Evolutionary conservation across 2,797 vertebrate genomes (phyloP), one percentile per base, ranked within the genome.

Genomic region (Rhynchotus rufescens): DNA sequence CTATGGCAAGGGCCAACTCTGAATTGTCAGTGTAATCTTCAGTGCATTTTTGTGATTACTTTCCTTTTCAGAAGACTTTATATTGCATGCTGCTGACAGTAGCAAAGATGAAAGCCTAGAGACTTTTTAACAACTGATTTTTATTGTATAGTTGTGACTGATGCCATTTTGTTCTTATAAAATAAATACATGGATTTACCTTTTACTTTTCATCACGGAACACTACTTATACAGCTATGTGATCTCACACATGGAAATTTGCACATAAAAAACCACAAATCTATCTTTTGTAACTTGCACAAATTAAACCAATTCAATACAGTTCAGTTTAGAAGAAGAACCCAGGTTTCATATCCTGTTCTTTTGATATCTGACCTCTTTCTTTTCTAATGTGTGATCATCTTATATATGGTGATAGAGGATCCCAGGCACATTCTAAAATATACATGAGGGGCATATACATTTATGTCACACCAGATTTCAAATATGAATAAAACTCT

Each of bases 1-100:
- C 62, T 56, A 56, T 25, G 25, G 80, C 8, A 89, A 88, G 28
- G 65, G 10, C 15, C 51, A 78, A 62, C 69, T 78, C 45, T 69
- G 83, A 72, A 84, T 62, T 85, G 32, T 85, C 84, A 62, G 15
- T 69, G 62, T 72, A 83, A 78, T 83, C n/a, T 92, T 84, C 68
- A 71, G 36, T 54, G 69, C 36, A 51, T 80, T 92, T 89, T 75
- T 80, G 15, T 83, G 40, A 83, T 78, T 88, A 75, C 1, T 20
- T 3, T 65, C 20, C 64, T 90, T 75, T 85, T 64, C 73, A 87
- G 62, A 54, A 34, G 40, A 42, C 25, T 79, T 93, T 85, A 15
- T 78, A 26, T 68, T 61, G 26, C 59, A 65, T 80, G 20, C 65
- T 72, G 62, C 23, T 52, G 76, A 21, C 45, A 89, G 49, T n/a